Conservation (phyloP, 1,140 invertebrate genomes). For the Yoshiicerus persimilis region DNA sequence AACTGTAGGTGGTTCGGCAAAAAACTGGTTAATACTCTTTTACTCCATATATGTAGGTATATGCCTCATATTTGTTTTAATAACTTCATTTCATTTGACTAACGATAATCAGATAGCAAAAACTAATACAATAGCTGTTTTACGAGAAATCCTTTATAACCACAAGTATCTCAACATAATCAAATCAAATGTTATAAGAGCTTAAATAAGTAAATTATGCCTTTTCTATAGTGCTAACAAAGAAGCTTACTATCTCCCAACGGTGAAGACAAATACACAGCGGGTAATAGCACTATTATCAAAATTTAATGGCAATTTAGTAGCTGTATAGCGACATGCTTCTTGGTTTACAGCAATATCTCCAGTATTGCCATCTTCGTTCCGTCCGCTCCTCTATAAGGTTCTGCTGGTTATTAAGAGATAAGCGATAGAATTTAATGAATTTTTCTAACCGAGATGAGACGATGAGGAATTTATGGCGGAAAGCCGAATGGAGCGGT, state of each 20-base stretch:
- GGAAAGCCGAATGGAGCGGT: neutral
- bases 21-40: neutral
- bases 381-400: neutral
- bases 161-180: no score
- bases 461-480: constrained; percentile 38
- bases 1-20: neutral
- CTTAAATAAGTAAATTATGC: no score
- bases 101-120: neutral
- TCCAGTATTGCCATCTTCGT: neutral
- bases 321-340: neutral
- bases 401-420: constrained; percentile 1
- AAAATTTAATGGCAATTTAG: neutral
- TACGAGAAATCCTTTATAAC: no score
- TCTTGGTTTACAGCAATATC: neutral
- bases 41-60: neutral
- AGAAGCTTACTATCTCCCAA: neutral
- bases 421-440: constrained; percentile 37
- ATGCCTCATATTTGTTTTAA: neutral
- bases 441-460: constrained; percentile 43
- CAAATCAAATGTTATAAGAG: no score
- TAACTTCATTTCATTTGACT: neutral
- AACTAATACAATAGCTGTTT: no score
- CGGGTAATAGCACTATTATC: neutral
- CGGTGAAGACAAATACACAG: neutral
- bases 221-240: no score